Percentiles rank a stretch among this genome's conserved stretches.
Evolutionary conservation across 2,797 vertebrate species (phyloP).

Genomic region (Manis crassicaudata): DNA sequence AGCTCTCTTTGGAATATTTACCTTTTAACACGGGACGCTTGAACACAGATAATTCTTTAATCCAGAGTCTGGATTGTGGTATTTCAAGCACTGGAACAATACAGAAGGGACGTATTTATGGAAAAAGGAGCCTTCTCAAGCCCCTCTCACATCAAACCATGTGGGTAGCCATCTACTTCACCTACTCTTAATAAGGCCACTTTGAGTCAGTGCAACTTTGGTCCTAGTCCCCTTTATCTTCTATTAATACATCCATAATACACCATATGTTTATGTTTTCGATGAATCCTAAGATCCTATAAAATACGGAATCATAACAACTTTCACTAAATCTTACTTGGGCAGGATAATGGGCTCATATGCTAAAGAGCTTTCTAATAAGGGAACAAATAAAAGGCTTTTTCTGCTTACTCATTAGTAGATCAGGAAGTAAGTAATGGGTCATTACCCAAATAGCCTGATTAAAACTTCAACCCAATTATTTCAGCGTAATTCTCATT

Average conservation of each 20-base stretch:
- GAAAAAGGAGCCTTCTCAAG: background rate
- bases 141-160: background rate
- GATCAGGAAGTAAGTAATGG: constrained; percentile 47
- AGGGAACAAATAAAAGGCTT: background rate
- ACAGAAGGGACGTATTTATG: background rate
- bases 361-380: constrained; percentile 23
- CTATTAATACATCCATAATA: background rate
- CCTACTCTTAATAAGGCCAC: background rate
- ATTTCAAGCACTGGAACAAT: constrained; percentile 20
- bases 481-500: background rate
- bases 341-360: constrained; percentile 8
- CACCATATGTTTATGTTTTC: background rate
- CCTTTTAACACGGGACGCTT: background rate
- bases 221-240: background rate
- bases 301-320: background rate
- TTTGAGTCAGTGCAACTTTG: background rate
- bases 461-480: constrained; percentile 35
- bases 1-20: background rate
- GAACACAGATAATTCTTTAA: constrained; percentile 31
- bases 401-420: constrained; percentile 15
- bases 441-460: constrained; percentile 21
- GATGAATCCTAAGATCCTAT: background rate
- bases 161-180: background rate
- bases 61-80: background rate
- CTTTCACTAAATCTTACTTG: background rate